phyloP scores from a whole-genome alignment of 2,113 vertebrate species.

The Atrichornis clamosus region DNA sequence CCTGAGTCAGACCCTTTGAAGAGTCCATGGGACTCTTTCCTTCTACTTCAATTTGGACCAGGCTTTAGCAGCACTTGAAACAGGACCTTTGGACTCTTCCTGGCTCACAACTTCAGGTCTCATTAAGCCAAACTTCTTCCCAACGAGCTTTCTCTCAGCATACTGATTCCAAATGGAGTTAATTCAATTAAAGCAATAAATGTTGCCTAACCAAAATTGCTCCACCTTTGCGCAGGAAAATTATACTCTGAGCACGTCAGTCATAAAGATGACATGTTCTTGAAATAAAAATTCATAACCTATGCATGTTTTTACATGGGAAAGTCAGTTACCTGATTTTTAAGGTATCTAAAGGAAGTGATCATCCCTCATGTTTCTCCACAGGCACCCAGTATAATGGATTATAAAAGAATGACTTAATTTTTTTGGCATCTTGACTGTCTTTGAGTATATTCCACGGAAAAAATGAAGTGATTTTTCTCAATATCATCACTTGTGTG shows the following conservation, averaged over 20 bases:
- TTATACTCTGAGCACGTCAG: not conserved
- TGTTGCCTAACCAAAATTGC: slow-evolving; percentile 35
- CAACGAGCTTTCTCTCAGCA: not conserved
- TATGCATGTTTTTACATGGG: not conserved
- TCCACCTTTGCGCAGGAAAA: slow-evolving; percentile 21
- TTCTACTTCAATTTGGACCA: not conserved
- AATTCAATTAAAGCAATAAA: slow-evolving; percentile 33
- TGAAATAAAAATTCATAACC: not conserved
- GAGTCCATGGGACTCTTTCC: not conserved
- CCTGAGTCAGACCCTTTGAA: slow-evolving; percentile 28
- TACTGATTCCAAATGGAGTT: not conserved
- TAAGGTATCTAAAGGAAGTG: not conserved
- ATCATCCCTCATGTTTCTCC: not conserved
- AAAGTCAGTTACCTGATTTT: not conserved
- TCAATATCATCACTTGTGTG: not conserved
- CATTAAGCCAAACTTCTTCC: not conserved
- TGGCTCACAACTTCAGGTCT: not conserved
- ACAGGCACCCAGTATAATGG: not conserved
- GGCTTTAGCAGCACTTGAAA: not conserved
- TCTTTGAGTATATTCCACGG: not conserved
- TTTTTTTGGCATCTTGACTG: not conserved
- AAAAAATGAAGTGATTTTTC: slow-evolving; percentile 14
- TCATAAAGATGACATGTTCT: not conserved
- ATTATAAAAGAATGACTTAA: slow-evolving; percentile 20
- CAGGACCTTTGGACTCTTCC: not conserved